Percentiles rank a stretch among this genome's conserved stretches.
Conservation (phyloP, 2,113 vertebrate species). For the Ia io region DNA sequence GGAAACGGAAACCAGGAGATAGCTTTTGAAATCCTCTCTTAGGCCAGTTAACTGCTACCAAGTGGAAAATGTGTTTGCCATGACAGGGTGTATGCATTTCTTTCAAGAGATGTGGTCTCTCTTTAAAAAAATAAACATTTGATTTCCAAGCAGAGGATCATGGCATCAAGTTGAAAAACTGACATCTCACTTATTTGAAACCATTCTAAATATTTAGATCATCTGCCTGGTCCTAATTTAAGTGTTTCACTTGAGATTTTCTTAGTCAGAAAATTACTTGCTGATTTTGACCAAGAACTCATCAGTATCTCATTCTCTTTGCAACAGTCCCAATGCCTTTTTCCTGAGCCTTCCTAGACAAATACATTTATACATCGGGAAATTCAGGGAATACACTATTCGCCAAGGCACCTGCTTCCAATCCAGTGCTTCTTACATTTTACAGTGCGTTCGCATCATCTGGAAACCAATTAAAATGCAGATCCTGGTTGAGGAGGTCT, state of each 20-base stretch:
- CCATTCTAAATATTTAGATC: background rate
- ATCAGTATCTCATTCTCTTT: background rate
- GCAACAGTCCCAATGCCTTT: background rate
- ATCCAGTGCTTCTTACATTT: background rate
- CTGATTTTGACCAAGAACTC: background rate
- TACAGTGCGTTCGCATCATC: background rate
- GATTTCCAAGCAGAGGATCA: background rate
- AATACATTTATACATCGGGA: background rate
- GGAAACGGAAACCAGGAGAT: slow-evolving; percentile 54
- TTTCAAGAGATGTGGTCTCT: background rate
- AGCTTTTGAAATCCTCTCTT: slow-evolving; percentile 27
- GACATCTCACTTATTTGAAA: background rate
- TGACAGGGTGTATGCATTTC: background rate
- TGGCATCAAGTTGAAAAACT: background rate
- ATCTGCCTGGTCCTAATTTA: background rate
- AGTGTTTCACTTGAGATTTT: background rate
- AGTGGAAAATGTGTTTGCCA: background rate
- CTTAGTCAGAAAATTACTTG: background rate
- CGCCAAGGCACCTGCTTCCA: background rate
- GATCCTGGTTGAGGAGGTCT: background rate
- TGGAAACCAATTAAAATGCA: background rate
- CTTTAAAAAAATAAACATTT: background rate
- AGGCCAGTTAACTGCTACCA: background rate
- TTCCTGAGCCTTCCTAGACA: background rate
- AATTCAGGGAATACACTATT: background rate